Percentiles rank a stretch among this genome's conserved stretches.
Conservation (phyloP, 2,113 vertebrate species). For the Xenopus borealis region DNA sequence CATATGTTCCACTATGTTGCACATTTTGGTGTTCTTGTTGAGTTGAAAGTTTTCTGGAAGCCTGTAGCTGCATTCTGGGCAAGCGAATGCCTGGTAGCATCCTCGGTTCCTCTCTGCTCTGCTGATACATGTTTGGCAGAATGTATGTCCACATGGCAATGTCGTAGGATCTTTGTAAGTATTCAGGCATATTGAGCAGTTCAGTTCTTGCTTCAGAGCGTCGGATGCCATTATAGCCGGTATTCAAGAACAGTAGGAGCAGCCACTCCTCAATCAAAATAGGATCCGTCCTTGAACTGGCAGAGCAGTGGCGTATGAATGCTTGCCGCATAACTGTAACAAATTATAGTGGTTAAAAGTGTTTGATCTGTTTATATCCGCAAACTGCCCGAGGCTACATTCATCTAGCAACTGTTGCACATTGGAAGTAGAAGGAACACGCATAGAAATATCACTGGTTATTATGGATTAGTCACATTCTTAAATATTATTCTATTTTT, state of each 20-base stretch:
- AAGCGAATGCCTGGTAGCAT: not conserved
- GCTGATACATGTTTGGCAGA: not conserved
- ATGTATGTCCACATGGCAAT: slow-evolving; percentile 2
- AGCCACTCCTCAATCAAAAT: too few species aligned
- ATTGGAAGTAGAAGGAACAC: too few species aligned
- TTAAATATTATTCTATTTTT: too few species aligned
- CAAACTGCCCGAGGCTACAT: too few species aligned
- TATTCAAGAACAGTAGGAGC: not conserved
- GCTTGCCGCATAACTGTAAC: too few species aligned
- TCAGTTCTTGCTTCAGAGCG: not conserved
- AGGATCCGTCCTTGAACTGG: too few species aligned
- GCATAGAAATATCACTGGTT: too few species aligned
- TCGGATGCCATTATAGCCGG: not conserved
- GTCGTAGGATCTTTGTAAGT: not conserved
- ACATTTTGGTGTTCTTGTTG: not conserved
- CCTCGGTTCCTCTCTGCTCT: not conserved
- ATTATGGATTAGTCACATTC: too few species aligned
- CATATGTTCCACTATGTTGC: not conserved
- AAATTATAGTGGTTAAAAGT: too few species aligned
- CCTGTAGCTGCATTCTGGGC: not conserved
- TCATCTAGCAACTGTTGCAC: too few species aligned
- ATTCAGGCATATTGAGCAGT: not conserved
- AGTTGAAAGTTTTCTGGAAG: not conserved
- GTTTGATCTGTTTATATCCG: too few species aligned
- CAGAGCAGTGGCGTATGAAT: too few species aligned